A percentile compares a stretch with the other conserved stretches of the same genome.
Conservation (phyloP, 2,797 vertebrate species). For the Chaenodraco wilsoni region DNA sequence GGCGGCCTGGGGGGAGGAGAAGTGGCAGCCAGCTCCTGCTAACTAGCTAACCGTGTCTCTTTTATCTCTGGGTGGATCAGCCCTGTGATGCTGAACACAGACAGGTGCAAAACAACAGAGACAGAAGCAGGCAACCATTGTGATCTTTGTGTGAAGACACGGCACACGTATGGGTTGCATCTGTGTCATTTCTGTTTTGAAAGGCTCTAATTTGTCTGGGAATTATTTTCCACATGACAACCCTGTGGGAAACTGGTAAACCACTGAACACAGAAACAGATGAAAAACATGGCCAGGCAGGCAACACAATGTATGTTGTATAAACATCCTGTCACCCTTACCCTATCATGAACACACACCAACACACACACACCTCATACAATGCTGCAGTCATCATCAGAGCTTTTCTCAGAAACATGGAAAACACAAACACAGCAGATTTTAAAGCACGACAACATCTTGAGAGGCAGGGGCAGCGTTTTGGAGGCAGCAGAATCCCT, state of each 20-base stretch:
- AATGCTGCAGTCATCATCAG: slow-evolving; percentile 59
- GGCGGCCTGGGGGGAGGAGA: slow-evolving; percentile 55
- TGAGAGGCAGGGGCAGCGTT: slow-evolving; percentile 53
- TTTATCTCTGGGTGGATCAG: slow-evolving; percentile 65
- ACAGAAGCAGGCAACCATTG: slow-evolving; percentile 27
- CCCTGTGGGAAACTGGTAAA: slow-evolving; percentile 39
- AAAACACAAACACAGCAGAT: slow-evolving; percentile 75
- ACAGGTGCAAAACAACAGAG: slow-evolving; percentile 44
- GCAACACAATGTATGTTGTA: slow-evolving; percentile 40
- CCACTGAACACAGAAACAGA: slow-evolving; percentile 28
- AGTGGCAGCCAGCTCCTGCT: slow-evolving; percentile 60
- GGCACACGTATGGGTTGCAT: slow-evolving; percentile 9
- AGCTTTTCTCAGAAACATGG: slow-evolving; percentile 56
- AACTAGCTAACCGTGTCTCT: slow-evolving; percentile 51
- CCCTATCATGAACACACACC: slow-evolving; percentile 8
- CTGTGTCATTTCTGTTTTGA: slow-evolving; percentile 17
- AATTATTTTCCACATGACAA: neutral
- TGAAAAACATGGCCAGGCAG: slow-evolving; percentile 31
- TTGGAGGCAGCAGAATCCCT: slow-evolving; percentile 47
- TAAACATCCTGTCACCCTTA: slow-evolving; percentile 43
- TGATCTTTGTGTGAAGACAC: slow-evolving; percentile 6
- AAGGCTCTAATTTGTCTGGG: slow-evolving; percentile 12
- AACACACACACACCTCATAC: slow-evolving; percentile 37
- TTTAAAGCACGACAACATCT: slow-evolving; percentile 57
- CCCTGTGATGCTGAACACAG: slow-evolving; percentile 45